These are phyloP conservation scores for Cyclina sinensis DNA, from an alignment of 1,140 invertebrate genomes.

Conservation along the genomic window DNA sequence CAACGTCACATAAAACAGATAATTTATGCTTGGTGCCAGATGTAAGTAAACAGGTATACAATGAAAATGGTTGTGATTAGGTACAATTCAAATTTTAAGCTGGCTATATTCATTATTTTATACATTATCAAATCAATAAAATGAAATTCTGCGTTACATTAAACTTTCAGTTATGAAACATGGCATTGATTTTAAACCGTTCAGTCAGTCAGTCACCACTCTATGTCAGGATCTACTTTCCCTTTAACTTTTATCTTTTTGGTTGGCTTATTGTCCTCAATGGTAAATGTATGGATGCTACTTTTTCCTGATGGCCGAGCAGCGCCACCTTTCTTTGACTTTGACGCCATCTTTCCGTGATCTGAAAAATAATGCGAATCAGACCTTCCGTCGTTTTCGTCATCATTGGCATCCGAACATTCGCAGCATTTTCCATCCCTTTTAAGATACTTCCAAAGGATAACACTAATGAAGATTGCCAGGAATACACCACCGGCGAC, in stretches of 20 bases:
- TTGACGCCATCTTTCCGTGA: neutral
- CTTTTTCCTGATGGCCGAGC: neutral
- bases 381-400: neutral
- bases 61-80: too few species aligned
- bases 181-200: too few species aligned
- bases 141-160: too few species aligned
- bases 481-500: neutral
- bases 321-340: neutral
- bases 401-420: neutral
- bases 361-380: too few species aligned
- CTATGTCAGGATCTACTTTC: neutral
- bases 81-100: too few species aligned
- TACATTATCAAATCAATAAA: too few species aligned
- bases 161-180: too few species aligned
- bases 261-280: neutral
- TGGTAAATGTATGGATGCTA: too few species aligned
- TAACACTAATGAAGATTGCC: neutral
- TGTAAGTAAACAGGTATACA: too few species aligned
- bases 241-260: neutral
- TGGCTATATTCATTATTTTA: too few species aligned
- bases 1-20: too few species aligned
- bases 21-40: too few species aligned
- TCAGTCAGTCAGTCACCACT: neutral
- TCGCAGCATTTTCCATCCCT: slow-evolving; percentile 17
- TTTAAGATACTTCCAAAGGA: slow-evolving; percentile 15